Evolutionary conservation across 1,140 invertebrate genomes (phyloP).

Genomic region (Tribolium madens): DNA sequence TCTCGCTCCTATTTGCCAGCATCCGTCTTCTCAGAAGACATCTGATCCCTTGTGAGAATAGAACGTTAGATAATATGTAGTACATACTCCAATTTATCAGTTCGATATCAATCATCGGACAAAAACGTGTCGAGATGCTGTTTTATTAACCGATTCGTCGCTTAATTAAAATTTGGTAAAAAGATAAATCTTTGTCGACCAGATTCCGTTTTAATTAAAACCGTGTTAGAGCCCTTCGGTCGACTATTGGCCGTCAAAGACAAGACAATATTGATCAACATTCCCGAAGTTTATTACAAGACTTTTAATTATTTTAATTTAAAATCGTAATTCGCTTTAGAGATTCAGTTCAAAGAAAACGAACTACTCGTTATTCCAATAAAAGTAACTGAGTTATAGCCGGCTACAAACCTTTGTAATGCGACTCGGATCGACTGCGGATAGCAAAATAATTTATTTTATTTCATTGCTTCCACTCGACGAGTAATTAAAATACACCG

Average conservation of each 20-base stretch:
- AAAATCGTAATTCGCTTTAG: conserved; percentile 8
- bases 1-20: not conserved
- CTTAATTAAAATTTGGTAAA: conserved; percentile 3
- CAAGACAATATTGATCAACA: conserved; percentile 37
- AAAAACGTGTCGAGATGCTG: not conserved
- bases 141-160: not conserved
- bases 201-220: conserved; percentile 35
- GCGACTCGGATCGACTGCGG: conserved; percentile 10
- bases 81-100: conserved; percentile 32
- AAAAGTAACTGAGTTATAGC: conserved; percentile 34
- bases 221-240: conserved; percentile 7
- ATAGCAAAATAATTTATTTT: conserved; percentile 36
- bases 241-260: conserved; percentile 22
- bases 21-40: conserved; percentile 5
- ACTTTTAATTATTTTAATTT: conserved; percentile 43
- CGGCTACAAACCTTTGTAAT: conserved; percentile 24
- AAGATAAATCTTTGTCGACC: conserved; percentile 5
- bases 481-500: conserved; percentile 20
- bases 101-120: not conserved
- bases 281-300: conserved; percentile 38
- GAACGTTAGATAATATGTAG: conserved; percentile 31
- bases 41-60: conserved; percentile 27
- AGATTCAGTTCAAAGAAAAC: conserved; percentile 31
- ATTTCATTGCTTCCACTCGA: conserved; percentile 16
- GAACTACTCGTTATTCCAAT: conserved; percentile 39